Base-by-base conservation (phyloP, 2,797 vertebrate species). In the Diglossa cyanea region DNA sequence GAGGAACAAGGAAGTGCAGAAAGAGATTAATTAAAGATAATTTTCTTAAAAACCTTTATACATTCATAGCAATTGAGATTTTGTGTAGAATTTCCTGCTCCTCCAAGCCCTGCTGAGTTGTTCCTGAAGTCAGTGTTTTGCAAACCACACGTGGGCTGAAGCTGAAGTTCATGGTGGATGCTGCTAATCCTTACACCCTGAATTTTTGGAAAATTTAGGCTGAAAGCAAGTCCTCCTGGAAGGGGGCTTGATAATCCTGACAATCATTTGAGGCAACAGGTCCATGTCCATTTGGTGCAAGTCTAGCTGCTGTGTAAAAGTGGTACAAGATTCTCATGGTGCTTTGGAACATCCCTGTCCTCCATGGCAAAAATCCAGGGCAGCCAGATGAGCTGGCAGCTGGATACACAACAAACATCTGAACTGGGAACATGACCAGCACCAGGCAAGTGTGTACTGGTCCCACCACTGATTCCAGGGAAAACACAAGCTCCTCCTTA, bases 301-400 rank as follows among this genome's bases (percentile, higher is more conserved):
- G 31, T 28, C 54, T 11, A 55, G 42, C 62, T 90, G 57, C 48
- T 87, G 33, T 71, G 47, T n/a, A 70, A 11, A 58, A 78, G 63
- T 2, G 30, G 39, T 4, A 8, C 26, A 30, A 13, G 35, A 17
- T 39, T 54, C 67, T 73, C 0, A 0, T 0, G 39, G 33, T 23
- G 33, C 75, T 89, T 39, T 44, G 74, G 65, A 88, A 82, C 53
- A 79, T 25, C 25, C 1, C 0, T 42, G 47, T 33, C 54, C 33
- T 40, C 15, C 2, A 1, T 23, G 35, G 81, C 57, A 93, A 74
- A 91, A 83, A 39, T 39, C 50, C 65, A 71, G 48, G 47, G 61
- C 73, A 93, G 85, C 20, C 75, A 74, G 48, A 85, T 21, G 50
- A 89, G 78, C 67, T 88, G 78, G 84, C 65, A 83, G 55, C 57